Evolutionary conservation across 2,113 vertebrate genomes (phyloP).

Genomic region (Telmatochromis sp.): DNA sequence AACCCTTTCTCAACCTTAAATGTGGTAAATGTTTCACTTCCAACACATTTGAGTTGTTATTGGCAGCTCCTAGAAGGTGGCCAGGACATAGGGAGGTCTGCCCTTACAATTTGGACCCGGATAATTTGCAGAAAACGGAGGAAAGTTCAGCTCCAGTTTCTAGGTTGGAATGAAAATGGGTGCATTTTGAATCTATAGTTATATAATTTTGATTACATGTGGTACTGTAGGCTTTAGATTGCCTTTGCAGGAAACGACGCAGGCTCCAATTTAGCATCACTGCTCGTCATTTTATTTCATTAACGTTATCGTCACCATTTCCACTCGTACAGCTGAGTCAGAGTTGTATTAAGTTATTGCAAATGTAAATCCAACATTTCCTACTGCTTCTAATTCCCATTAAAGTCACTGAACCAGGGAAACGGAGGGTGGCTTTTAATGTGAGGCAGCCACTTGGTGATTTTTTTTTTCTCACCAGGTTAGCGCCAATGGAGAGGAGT

Average conservation of each 20-base stretch:
- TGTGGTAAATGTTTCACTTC: not conserved
- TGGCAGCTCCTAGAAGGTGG: not conserved
- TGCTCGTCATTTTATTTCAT: not conserved
- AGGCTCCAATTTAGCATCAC: not conserved
- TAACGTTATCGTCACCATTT: not conserved
- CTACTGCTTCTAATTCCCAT: not conserved
- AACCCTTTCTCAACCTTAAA: not conserved
- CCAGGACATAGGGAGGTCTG: too few species aligned
- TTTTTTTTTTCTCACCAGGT: not conserved
- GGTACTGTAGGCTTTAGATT: not conserved
- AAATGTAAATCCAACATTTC: not conserved
- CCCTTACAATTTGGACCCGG: rapidly evolving
- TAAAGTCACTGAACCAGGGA: not conserved
- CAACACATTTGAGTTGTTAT: not conserved
- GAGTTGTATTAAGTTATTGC: not conserved
- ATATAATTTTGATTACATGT: not conserved
- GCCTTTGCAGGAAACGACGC: not conserved
- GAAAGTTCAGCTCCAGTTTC: not conserved
- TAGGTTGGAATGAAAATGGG: not conserved
- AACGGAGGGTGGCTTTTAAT: not conserved
- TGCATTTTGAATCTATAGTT: not conserved
- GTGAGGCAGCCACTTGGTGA: not conserved
- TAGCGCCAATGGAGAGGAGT: not conserved
- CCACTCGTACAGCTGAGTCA: not conserved
- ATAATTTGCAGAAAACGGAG: not conserved